Base-by-base conservation (phyloP, 2,113 vertebrate genomes). In the Hucho hucho region DNA sequence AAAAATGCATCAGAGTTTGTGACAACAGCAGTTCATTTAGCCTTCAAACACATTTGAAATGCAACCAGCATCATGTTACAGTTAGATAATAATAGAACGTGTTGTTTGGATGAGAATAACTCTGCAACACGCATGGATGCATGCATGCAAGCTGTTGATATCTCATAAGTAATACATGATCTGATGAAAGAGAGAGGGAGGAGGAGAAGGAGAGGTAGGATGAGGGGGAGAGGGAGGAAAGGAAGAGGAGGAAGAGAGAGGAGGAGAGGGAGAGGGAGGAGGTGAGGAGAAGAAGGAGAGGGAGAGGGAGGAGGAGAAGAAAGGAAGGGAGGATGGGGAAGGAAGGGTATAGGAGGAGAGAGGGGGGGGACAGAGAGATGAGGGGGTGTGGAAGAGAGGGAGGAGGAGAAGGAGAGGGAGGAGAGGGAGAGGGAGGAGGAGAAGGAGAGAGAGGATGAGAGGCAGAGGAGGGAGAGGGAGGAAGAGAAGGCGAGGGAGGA, bases 331-430 rank as follows among this genome's bases (percentile, higher is more conserved):
- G 2, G 25, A 26, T 26, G 25, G 25, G 25, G 25, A 26, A 26
- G 1, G 25, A 1, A 32, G 29, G 29, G 6, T 28, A 3, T 28
- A 9, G 37, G 0, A 0, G 1, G 9, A 1, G 22, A 77, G 18
- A 65, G n/a, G 14, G 0, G 65, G 24, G 37, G 18, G 11, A 49
- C 18, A 7, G 67, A 29, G 69, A 88, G 87, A 87, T 83, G 82
- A 86, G 81, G 82, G 80, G 82, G n/a, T n/a, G n/a, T n/a, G n/a
- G n/a, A n/a, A n/a, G 74, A 29, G 84, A 84, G 83, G 80, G 88
- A 72, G 72, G 7, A 9, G 81, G n/a, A 26, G 46, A 25, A 7
- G 37, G 1, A 29, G 29, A 29, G 29, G 4, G 25, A 26, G 25
- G 25, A 26, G 25, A 26, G 64, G 63, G 4, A 5, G 5, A 0